Evolutionary conservation across 2,888 invertebrate genomes (phyloP).

Genomic region (Autographa pulchrina): DNA sequence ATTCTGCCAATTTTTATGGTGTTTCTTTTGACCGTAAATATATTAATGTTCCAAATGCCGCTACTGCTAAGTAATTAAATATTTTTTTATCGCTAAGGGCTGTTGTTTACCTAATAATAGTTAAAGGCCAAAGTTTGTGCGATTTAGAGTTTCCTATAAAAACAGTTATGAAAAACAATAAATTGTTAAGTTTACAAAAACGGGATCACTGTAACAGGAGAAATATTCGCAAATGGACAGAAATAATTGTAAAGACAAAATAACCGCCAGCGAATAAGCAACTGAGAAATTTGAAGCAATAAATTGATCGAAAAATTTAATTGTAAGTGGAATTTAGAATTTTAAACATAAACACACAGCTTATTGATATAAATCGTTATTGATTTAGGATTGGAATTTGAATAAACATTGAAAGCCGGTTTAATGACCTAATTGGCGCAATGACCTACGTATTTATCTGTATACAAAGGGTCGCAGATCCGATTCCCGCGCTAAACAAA

Average conservation of each 20-base stretch:
- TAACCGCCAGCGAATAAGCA: not conserved
- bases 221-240: not conserved
- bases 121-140: not conserved
- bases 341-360: not conserved
- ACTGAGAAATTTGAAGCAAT: not conserved
- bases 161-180: not conserved
- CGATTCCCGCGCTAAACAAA: no score
- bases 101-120: not conserved
- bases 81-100: not conserved
- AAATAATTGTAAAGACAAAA: not conserved
- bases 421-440: constrained; percentile 4
- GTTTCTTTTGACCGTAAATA: not conserved
- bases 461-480: not conserved
- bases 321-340: not conserved
- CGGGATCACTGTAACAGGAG: not conserved
- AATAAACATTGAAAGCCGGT: not conserved
- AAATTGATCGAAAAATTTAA: not conserved
- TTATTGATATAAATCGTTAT: not conserved
- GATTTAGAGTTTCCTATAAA: not conserved
- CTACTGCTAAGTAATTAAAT: not conserved
- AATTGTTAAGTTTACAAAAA: not conserved
- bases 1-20: not conserved
- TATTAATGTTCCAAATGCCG: not conserved
- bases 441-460: constrained; percentile 1
- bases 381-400: not conserved